Conservation (phyloP, 2,797 vertebrate genomes). For the Gouania willdenowi region DNA sequence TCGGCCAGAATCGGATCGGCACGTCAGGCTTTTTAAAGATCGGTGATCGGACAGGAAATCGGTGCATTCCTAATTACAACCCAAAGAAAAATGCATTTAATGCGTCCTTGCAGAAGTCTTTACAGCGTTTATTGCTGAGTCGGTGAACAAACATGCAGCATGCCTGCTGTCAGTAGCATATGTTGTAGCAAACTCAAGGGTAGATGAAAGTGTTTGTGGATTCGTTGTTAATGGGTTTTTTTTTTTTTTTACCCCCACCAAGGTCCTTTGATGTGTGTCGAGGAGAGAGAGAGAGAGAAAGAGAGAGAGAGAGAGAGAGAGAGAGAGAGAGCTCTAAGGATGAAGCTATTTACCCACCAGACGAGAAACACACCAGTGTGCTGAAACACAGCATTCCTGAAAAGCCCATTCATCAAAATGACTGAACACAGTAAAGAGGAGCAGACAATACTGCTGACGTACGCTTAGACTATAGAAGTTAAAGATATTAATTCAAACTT, state of each 20-base stretch:
- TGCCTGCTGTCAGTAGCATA: constrained; percentile 49
- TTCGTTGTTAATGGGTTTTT: too few relatives aligned
- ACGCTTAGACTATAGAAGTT: constrained; percentile 7
- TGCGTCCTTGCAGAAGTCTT: not conserved
- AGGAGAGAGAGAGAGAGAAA: not conserved
- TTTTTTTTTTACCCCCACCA: not conserved
- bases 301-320: not conserved
- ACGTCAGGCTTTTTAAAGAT: too few relatives aligned
- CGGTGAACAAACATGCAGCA: constrained; percentile 31
- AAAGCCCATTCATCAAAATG: constrained; percentile 16
- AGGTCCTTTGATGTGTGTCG: constrained; percentile 7
- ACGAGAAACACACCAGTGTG: not conserved
- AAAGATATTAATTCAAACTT: constrained; percentile 10
- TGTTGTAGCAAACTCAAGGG: constrained; percentile 32
- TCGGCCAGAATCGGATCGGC: too few relatives aligned
- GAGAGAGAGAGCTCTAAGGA: too few relatives aligned
- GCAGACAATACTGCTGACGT: constrained; percentile 21
- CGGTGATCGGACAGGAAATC: too few relatives aligned
- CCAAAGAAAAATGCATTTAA: too few relatives aligned
- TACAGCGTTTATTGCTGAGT: constrained; percentile 3
- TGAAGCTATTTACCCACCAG: too few relatives aligned
- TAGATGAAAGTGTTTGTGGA: constrained; percentile 8
- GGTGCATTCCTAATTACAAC: too few relatives aligned
- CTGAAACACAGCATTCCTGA: not conserved
- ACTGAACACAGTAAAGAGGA: constrained; percentile 22